Evolutionary conservation across 2,797 vertebrate genomes (phyloP).

Genomic region (Taeniopygia guttata): DNA sequence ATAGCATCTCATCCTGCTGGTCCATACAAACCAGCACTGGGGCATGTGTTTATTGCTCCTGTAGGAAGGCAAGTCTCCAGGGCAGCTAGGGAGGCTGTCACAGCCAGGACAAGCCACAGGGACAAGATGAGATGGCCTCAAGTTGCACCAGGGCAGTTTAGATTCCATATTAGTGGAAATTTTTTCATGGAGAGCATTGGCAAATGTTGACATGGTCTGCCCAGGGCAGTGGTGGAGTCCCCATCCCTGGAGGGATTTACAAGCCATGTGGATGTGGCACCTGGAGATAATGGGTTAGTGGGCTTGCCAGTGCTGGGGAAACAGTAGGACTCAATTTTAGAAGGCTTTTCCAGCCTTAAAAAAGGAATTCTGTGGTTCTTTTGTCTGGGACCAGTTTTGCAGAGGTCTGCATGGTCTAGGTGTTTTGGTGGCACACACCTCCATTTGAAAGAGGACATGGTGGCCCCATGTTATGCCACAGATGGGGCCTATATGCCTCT

Average conservation of each 20-base stretch:
- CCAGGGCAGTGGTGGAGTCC: too few species aligned
- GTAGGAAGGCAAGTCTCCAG: not conserved
- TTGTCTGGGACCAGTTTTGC: not conserved
- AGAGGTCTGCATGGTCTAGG: not conserved
- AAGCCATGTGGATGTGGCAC: not conserved
- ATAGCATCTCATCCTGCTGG: not conserved
- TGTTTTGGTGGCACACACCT: not conserved
- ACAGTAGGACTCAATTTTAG: not conserved
- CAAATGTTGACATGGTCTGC: too few species aligned
- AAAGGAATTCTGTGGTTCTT: not conserved
- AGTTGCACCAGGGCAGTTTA: not conserved
- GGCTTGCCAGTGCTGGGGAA: not conserved
- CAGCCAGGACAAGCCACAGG: not conserved
- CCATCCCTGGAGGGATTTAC: not conserved
- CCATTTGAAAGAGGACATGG: not conserved
- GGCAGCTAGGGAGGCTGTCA: not conserved
- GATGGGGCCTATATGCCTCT: not conserved
- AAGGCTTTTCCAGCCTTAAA: not conserved
- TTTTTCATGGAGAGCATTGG: not conserved
- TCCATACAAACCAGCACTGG: not conserved
- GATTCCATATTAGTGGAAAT: not conserved
- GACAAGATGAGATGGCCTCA: not conserved
- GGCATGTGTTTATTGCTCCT: not conserved
- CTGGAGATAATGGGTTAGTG: not conserved
- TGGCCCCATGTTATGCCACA: not conserved